Base-by-base conservation (phyloP, 2,797 vertebrate species). In the Pteropus rufus region DNA sequence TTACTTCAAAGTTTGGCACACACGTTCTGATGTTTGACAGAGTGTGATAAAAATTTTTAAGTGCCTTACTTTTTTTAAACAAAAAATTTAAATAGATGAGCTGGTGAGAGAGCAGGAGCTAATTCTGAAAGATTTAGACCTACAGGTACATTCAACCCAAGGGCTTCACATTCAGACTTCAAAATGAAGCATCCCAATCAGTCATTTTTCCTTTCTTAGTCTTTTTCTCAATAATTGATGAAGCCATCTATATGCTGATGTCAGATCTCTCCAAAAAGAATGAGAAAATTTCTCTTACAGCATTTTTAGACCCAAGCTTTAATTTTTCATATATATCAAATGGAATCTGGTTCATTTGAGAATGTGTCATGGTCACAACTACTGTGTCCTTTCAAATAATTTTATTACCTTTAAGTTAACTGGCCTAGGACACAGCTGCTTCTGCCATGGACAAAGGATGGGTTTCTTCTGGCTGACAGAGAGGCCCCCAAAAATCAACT, bases 181-280 rank as follows among this genome's bases (percentile, higher is more conserved):
- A 98, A 97, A 98, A 97, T 36, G 93, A 97, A 98, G 93, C 96
- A 96, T 96, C 95, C 97, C 96, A 98, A 97, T 98, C 96, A 97
- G 97, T 98, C 97, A 95, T 98, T 98, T 98, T 97, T 97, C 96
- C 95, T 98, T 98, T 98, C 97, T 98, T 97, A 91, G 97, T 97
- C 97, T 98, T 97, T 98, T 93, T 96, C 97, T 98, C 97, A 98
- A 98, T 98, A 98, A 98, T 98, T 98, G 98, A 98, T 98, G 98
- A 98, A 98, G 98, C 96, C 96, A 98, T 98, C 97, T 98, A 98
- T 98, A 98, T 98, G 98, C 98, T 98, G 98, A 98, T 98, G 98
- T 98, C 97, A 98, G 98, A 98, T 98, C 97, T 98, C 95, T 98
- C 92, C 89, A 96, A 97, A 98, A 98, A 98, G 97, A 97, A 98